Base-by-base conservation (phyloP, 1,140 invertebrate genomes). In the Drosophila leontia region DNA sequence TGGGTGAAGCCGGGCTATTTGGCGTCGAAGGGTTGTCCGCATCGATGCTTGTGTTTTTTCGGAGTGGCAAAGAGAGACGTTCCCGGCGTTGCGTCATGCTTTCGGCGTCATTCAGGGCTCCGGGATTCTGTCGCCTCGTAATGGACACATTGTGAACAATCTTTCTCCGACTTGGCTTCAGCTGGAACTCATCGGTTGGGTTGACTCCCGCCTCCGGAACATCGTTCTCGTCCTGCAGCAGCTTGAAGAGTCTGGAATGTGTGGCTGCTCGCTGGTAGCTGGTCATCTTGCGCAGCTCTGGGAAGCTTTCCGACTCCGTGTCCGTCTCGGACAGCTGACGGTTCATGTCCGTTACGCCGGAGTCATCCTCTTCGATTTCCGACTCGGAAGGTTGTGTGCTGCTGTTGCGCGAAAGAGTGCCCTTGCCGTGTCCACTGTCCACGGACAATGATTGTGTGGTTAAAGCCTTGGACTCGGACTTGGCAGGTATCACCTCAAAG, bases 281-380 rank as follows among this genome's bases (percentile, higher is more conserved):
- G 7, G 93, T 94, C 61, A 94, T 92, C 75, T 94, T 95, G 15
- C 93, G 94, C n/a, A 94, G 78, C 67, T 94, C 94, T 3, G 94
- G 92, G 64, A 93, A 93, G 58, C 93, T 93, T 41, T 96, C 96
- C 3, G 95, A 94, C 61, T 95, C 95, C 0, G 95, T 95, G 51
- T 96, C 95, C 9, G 94, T 94, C 78, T 96, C 95, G 0, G 95
- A 96, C 64, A 96, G 94, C 63, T 95, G 95, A 41, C 95, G 93
- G 72, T 95, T 96, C 84, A 96, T 94, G 81, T 96, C 96, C 3
- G 95, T 96, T 0, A 96, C 95, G 12, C 96, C 96, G 9, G 95
- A 96, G 83, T 96, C 96, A 48, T 95, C 95, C 75, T 96, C 95
- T 51, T 95, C 95, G 39, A 94, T 94, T 70, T 95, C 94, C 1